Evolutionary conservation across 1,140 invertebrate genomes (phyloP), one percentile per base, ranked within the genome.

Genomic region (Drosophila kikkawai): DNA sequence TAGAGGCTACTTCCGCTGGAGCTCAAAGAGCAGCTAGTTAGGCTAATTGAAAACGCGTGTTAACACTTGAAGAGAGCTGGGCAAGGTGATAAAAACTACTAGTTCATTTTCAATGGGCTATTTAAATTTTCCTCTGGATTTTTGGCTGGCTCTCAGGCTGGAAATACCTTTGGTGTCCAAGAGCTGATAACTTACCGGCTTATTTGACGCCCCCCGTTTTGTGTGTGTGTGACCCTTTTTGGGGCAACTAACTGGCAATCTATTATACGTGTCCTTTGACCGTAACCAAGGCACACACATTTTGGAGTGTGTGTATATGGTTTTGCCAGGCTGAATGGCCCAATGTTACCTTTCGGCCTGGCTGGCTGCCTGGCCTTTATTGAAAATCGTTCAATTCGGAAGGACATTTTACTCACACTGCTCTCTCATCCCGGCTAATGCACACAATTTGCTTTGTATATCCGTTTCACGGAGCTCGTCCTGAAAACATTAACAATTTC

Each of bases 251-350:
- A 75, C 78, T 76, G 59, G 44, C 84, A 76, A 74, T 85, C 86
- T 69, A 90, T 90, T 90, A 90, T 90, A 75, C 71, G 79, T 90
- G 71, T 90, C 75, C 85, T 79, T 73, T 82, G 85, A 85, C 75
- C 85, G 85, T 90, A 90, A 82, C 79, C 69, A 47, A 69, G 39
- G 68, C 77, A 70, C 44, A 59, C 50, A 47, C 42, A 55, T 34
- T 29, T n/a, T 12, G 15, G 29, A 6, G 15, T 65, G 22, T 65
- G 22, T 70, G 51, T 55, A 34, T 36, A 61, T 59, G 48, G 64
- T 50, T 34, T 59, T 45, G 53, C 48, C 50, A 68, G 69, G 76
- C 63, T 66, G 80, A 82, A 79, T 82, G 77, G 15, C 57, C 61
- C 59, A 78, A 88, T 87, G 85, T 83, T 84, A 78, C 68, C 85